These are phyloP conservation scores for Lycopodina hypogea DNA, from an alignment of 37 sponge, comb jelly and placozoan species.

Conservation along the genomic window DNA sequence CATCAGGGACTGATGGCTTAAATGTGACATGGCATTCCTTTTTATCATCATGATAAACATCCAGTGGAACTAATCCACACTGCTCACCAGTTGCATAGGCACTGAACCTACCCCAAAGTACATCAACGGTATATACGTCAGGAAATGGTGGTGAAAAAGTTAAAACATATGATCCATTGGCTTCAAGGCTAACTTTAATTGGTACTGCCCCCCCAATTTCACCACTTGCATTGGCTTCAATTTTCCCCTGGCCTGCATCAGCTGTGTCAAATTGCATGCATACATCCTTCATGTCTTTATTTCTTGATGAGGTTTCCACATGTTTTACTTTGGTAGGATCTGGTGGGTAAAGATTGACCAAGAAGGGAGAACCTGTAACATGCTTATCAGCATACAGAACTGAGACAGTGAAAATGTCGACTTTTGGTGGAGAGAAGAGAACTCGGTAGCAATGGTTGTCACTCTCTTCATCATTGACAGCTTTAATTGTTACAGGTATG, in stretches of 20 bases:
- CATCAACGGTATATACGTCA: constrained; percentile 50
- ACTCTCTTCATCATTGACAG: constrained; percentile 1
- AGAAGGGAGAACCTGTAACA: constrained; percentile 66
- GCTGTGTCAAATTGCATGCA: constrained; percentile 31
- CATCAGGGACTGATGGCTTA: constrained; percentile 38
- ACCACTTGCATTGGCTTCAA: constrained; percentile 43
- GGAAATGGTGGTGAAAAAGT: constrained; percentile 26
- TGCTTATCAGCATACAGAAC: constrained; percentile 27
- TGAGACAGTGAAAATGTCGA: constrained; percentile 29
- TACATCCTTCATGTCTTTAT: not conserved
- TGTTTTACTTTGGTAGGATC: constrained; percentile 24
- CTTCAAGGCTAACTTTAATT: constrained; percentile 11
- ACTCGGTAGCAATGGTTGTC: constrained; percentile 3
- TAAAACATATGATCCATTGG: constrained; percentile 2
- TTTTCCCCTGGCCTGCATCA: constrained; percentile 47
- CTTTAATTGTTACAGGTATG: constrained; percentile 9
- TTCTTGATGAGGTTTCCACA: not conserved
- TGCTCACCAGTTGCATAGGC: constrained; percentile 47
- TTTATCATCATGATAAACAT: constrained; percentile 2
- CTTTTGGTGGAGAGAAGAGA: constrained; percentile 15
- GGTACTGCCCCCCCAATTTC: constrained; percentile 36
- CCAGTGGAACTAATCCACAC: constrained; percentile 19
- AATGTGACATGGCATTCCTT: constrained; percentile 32
- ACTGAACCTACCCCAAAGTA: constrained; percentile 47
- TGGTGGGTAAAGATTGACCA: constrained; percentile 32